A percentile compares a stretch with the other conserved stretches of the same genome.
Conservation (phyloP, 2,113 vertebrate species). For the Sitta europaea region DNA sequence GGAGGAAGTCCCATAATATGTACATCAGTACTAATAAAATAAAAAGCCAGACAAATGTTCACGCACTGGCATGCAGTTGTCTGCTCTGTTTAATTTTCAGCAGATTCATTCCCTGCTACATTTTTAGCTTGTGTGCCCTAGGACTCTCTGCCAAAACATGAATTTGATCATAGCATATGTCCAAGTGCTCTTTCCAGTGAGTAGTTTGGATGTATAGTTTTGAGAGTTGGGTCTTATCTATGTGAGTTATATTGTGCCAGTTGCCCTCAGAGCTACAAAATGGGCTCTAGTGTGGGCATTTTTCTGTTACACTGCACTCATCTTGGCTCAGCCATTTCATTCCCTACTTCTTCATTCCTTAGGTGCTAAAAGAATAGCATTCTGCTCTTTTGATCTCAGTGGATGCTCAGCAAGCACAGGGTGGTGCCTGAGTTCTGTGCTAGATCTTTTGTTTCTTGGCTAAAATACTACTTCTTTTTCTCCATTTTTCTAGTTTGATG, state of each 20-base stretch:
- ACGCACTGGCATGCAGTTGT: not conserved
- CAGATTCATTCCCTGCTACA: not conserved
- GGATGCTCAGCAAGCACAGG: not conserved
- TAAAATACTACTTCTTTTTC: slow-evolving; percentile 26
- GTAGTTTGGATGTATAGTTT: not conserved
- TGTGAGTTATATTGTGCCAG: not conserved
- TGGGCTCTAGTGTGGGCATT: not conserved
- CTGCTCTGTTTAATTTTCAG: not conserved
- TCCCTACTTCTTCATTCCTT: not conserved
- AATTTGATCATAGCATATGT: not conserved
- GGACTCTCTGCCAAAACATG: not conserved
- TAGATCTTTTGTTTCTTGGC: not conserved
- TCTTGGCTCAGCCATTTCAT: not conserved
- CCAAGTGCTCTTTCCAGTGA: not conserved
- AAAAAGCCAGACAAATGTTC: not conserved
- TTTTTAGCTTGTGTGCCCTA: not conserved
- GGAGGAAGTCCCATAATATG: not conserved
- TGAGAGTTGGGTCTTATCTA: not conserved
- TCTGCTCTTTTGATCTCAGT: not conserved
- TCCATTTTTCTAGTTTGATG: slow-evolving; percentile 70
- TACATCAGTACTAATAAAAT: not conserved
- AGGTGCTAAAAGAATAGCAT: not conserved
- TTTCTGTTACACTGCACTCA: not conserved
- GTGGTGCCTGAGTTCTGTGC: not conserved
- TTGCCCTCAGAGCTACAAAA: not conserved